Base-by-base conservation (phyloP, 2,113 vertebrate species). In the Rousettus leschenaultii region DNA sequence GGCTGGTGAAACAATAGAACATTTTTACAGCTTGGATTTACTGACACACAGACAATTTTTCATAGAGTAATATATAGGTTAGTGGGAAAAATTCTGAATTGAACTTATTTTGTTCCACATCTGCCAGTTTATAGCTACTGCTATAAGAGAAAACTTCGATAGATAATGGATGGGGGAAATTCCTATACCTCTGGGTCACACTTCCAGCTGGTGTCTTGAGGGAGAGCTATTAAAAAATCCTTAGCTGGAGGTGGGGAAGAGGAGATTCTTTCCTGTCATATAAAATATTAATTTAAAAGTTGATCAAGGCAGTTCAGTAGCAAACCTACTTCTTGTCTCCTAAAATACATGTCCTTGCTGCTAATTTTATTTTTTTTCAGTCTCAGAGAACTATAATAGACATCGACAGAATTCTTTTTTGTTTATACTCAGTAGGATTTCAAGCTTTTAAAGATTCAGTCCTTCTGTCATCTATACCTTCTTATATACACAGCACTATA, bases 281-380 rank as follows among this genome's bases (percentile, higher is more conserved):
- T 96, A 89, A 97, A 98, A 97, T 96, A 96, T 93, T 97, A 93
- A 89, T 94, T 70, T 68, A 93, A n/a, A 93, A 93, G 19, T 61
- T 88, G 88, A 97, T 96, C 93, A 96, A 97, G 70, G 19, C 9
- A 0, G 0, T 86, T 91, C 55, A 30, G 18, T 84, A n/a, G 40
- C 89, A 93, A 97, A 95, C 53, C 57, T 95, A 66, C 93, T 73
- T 97, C 82, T 71, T 0, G 0, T 78, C 22, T 80, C 35, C 65
- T 89, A 53, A 85, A 73, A 91, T 85, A 11, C 65, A 10, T 6
- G 4, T 43, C 43, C 24, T 94, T 97, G 48, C 38, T 91, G 45
- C 89, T 71, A 59, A 51, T 71, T 22, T 16, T 43, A 45, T 15
- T 70, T 59, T 55, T 55, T 26, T 73, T 33, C 9, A 55, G 45